Evolutionary conservation across 2,888 invertebrate genomes (phyloP).

Genomic region (Callyntrura guangdongensis): DNA sequence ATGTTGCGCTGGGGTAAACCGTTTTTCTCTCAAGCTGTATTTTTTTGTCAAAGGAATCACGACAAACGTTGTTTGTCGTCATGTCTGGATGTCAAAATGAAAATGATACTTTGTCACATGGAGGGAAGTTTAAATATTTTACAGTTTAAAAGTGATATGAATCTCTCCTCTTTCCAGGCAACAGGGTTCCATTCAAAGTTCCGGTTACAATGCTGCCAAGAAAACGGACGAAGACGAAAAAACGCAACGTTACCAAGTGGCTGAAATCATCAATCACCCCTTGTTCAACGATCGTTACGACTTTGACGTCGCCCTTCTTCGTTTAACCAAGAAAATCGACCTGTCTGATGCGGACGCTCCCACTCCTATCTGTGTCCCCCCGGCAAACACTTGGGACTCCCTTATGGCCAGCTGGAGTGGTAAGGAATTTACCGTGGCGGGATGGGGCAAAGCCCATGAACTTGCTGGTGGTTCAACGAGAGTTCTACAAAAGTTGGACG

Average conservation of each 20-base stretch:
- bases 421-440: constrained; percentile 68
- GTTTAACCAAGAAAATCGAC: constrained; percentile 80
- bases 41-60: no score
- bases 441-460: constrained; percentile 81
- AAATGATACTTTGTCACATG: not conserved
- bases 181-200: constrained; percentile 79
- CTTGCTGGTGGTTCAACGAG: constrained; percentile 82
- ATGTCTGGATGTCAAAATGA: no score
- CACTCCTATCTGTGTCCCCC: constrained; percentile 83
- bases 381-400: constrained; percentile 12
- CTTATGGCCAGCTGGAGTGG: constrained; percentile 20
- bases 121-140: not conserved
- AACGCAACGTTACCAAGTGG: constrained; percentile 79
- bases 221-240: constrained; percentile 81
- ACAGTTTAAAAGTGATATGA: not conserved
- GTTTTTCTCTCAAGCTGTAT: not conserved
- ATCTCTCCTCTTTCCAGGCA: constrained; percentile 72
- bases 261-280: constrained; percentile 83
- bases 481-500: constrained; percentile 81
- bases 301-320: constrained; percentile 81
- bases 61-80: no score
- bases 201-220: constrained; percentile 74
- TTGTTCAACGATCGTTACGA: constrained; percentile 80
- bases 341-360: constrained; percentile 76
- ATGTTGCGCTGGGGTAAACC: constrained; percentile 65